A percentile compares a stretch with the other conserved stretches of the same genome.
Evolutionary conservation across 2,113 vertebrate species (phyloP).

Genomic region (Protomyctophum bolini): DNA sequence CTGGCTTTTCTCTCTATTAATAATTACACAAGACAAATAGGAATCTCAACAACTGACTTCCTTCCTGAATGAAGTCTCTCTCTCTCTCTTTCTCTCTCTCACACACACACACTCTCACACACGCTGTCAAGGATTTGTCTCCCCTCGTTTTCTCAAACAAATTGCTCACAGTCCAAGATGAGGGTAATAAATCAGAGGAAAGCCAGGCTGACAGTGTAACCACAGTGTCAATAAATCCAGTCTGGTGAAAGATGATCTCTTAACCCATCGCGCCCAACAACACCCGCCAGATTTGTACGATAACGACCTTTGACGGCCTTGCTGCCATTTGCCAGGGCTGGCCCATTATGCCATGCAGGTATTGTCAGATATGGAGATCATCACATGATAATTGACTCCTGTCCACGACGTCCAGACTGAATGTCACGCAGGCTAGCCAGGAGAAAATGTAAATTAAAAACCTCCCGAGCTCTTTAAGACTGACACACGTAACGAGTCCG

Average conservation of each 20-base stretch:
- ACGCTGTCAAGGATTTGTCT: constrained; percentile 29
- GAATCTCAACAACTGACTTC: constrained; percentile 60
- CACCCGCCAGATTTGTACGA: constrained; percentile 42
- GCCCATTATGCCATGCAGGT: constrained; percentile 27
- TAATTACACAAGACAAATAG: constrained; percentile 78
- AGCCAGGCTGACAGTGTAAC: background rate
- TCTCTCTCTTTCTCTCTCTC: background rate
- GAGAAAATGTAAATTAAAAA: constrained; percentile 72
- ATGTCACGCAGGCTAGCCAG: constrained; percentile 59
- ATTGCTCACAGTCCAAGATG: constrained; percentile 33
- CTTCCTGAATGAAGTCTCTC: constrained; percentile 53
- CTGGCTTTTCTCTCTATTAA: constrained; percentile 63
- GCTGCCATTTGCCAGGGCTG: constrained; percentile 38
- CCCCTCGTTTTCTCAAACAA: constrained; percentile 5
- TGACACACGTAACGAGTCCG: constrained; percentile 54
- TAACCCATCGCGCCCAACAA: background rate
- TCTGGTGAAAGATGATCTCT: constrained; percentile 28
- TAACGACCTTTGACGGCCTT: constrained; percentile 56
- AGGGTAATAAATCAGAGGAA: constrained; percentile 58
- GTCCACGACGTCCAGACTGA: constrained; percentile 66
- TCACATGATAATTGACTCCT: constrained; percentile 60
- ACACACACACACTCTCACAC: background rate
- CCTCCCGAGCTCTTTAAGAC: constrained; percentile 61
- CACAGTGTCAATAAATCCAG: constrained; percentile 10
- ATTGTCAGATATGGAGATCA: background rate